phyloP scores from a whole-genome alignment of 1,140 invertebrate genomes.

The Cyclargus thomasi region DNA sequence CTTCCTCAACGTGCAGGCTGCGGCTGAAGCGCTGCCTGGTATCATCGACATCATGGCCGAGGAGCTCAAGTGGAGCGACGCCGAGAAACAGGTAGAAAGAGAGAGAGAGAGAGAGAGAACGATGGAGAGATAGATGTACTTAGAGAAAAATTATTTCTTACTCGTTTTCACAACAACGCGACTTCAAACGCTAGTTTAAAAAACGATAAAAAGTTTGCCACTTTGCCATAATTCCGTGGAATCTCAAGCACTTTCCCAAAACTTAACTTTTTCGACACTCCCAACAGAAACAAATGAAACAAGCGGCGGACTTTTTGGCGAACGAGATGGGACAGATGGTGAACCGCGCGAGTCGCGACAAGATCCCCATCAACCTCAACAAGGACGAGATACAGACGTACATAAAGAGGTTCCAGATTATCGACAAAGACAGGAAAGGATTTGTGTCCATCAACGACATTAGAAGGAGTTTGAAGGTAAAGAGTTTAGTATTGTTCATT shows the following conservation, averaged over 20 bases:
- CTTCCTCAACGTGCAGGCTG: conserved; percentile 97
- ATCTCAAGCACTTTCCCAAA: too few relatives aligned
- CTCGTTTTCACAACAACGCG: too few relatives aligned
- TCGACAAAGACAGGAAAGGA: conserved; percentile 97
- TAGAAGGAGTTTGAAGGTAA: conserved; percentile 93
- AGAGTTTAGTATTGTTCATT: not conserved
- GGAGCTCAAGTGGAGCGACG: conserved; percentile 94
- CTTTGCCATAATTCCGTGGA: too few relatives aligned
- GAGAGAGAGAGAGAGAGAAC: not conserved
- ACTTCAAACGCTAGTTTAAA: too few relatives aligned
- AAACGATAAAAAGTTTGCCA: too few relatives aligned
- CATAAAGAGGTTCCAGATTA: conserved; percentile 94
- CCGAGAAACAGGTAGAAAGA: conserved; percentile 79
- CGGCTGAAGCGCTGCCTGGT: conserved; percentile 93
- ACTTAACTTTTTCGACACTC: not conserved
- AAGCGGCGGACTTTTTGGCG: conserved; percentile 89
- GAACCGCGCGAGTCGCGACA: conserved; percentile 89
- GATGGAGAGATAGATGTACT: too few relatives aligned
- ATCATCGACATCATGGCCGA: conserved; percentile 98
- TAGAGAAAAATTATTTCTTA: too few relatives aligned
- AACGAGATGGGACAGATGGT: conserved; percentile 98
- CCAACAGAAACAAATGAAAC: conserved; percentile 83
- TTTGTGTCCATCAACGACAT: conserved; percentile 99
- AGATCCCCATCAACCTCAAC: conserved; percentile 94
- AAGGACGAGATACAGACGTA: conserved; percentile 96